Percentiles rank a stretch among this genome's conserved stretches.
Conservation (phyloP, 2,113 vertebrate genomes). For the Oryzias woworae region DNA sequence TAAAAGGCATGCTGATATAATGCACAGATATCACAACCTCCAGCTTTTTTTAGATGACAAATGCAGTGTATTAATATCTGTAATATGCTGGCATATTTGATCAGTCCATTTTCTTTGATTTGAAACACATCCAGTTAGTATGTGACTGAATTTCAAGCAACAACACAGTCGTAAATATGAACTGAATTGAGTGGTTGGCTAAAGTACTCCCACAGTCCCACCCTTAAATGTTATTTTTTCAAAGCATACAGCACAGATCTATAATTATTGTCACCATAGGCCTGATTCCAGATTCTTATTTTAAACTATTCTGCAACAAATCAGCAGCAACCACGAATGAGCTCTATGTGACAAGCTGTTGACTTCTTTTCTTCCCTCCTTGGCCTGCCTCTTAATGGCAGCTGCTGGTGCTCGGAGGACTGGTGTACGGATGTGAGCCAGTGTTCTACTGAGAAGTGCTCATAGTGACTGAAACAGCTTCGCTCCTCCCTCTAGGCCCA, state of each 20-base stretch:
- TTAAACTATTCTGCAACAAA: constrained; percentile 45
- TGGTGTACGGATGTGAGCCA: constrained; percentile 52
- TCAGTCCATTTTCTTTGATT: constrained; percentile 23
- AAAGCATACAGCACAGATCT: constrained; percentile 29
- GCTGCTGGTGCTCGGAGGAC: constrained; percentile 49
- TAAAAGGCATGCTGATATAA: constrained; percentile 8
- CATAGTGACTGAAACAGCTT: constrained; percentile 44
- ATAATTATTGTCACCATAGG: constrained; percentile 29
- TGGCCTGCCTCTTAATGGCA: constrained; percentile 41
- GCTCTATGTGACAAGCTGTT: constrained; percentile 45
- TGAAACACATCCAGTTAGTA: constrained; percentile 26
- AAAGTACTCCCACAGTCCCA: constrained; percentile 15
- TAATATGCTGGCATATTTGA: constrained; percentile 34
- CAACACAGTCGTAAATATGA: constrained; percentile 19
- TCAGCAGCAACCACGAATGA: constrained; percentile 44
- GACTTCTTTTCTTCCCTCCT: constrained; percentile 47
- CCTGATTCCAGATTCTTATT: constrained; percentile 42
- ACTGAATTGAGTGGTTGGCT: constrained; percentile 29
- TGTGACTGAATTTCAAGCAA: constrained; percentile 7
- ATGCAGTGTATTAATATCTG: constrained; percentile 15
- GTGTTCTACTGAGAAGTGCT: constrained; percentile 52
- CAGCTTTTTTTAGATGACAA: constrained; percentile 33
- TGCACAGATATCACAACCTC: constrained; percentile 32
- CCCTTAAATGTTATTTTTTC: constrained; percentile 19
- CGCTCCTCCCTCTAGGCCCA: constrained; percentile 47